Base-by-base conservation (phyloP, 2,888 invertebrate species). In the Autographa pulchrina region DNA sequence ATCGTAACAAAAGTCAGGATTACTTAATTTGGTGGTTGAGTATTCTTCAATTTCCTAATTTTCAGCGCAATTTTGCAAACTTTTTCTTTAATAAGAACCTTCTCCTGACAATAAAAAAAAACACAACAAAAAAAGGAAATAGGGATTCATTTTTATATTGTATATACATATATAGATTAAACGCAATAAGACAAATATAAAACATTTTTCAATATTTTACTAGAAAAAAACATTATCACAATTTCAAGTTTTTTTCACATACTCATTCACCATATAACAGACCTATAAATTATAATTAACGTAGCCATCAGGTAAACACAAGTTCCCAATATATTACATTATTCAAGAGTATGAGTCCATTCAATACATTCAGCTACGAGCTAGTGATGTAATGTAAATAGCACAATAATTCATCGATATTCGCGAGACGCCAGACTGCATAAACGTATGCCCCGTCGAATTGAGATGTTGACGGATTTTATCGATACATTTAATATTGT, bases 351-450 rank as follows among this genome's bases (percentile, higher is more conserved):
- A 72, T 77, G 80, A 80, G 78, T 78, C 73, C 81, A 78, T 78
- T 75, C 83, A 80, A 84, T 82, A 83, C 78, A 70, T 82, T 81
- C 77, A 43, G 68, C 72, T 61, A 54, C 59, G 52, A 75, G 74
- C 88, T 90, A 92, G 92, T 93, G 93, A 92, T 92, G 93, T 91
- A 88, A 92, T 89, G 90, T 90, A 92, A 94, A 93, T 93, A 92
- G 92, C 89, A 87, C 90, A 88, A 93, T 93, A 92, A 91, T 90
- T 93, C 92, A 93, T 93, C 92, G 93, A 92, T 92, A 92, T 91
- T 90, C 91, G 78, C 88, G 80, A 86, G 91, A 90, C 88, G 86
- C 85, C 90, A 92, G 91, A 92, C 92, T 92, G 92, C 90, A 93
- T 92, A 90, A 89, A 84, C 85, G 82, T 83, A 82, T 74, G 73